phyloP scores from a whole-genome alignment of 2,797 vertebrate species.

The Sebastolobus alascanus region DNA sequence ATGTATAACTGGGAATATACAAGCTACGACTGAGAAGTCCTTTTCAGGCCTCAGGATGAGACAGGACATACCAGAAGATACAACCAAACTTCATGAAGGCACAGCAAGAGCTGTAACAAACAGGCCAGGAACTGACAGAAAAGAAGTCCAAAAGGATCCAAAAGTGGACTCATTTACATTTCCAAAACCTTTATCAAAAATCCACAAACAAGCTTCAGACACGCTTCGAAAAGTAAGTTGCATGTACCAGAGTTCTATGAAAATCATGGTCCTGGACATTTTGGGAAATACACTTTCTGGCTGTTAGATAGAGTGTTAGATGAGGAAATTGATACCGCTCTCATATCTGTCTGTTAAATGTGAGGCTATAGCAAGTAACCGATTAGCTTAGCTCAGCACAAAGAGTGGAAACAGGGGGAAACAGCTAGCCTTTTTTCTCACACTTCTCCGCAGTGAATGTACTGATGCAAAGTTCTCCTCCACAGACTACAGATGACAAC shows the following conservation, averaged over 20 bases:
- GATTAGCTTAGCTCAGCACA: neutral
- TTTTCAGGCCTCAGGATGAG: constrained; percentile 61
- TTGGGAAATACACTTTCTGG: neutral
- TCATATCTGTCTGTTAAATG: neutral
- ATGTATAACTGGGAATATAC: neutral
- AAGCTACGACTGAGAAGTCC: neutral
- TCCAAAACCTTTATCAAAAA: neutral
- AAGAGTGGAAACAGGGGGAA: too few species aligned
- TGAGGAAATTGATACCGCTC: neutral
- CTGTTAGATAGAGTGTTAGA: neutral
- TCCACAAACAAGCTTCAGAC: neutral
- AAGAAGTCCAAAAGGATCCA: neutral
- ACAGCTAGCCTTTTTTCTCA: neutral
- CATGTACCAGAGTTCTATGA: neutral
- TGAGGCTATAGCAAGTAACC: neutral
- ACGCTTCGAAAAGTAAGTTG: constrained; percentile 23
- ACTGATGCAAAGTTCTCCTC: constrained; percentile 35
- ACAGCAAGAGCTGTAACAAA: neutral
- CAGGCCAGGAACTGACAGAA: neutral
- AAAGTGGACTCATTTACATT: neutral
- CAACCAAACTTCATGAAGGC: too few species aligned
- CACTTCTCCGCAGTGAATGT: neutral
- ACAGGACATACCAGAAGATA: constrained; percentile 11
- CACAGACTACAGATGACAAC: constrained; percentile 23
- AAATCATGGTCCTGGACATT: neutral